Evolutionary conservation across 1,140 invertebrate genomes (phyloP).

Genomic region (Zaprionus vittiger): DNA sequence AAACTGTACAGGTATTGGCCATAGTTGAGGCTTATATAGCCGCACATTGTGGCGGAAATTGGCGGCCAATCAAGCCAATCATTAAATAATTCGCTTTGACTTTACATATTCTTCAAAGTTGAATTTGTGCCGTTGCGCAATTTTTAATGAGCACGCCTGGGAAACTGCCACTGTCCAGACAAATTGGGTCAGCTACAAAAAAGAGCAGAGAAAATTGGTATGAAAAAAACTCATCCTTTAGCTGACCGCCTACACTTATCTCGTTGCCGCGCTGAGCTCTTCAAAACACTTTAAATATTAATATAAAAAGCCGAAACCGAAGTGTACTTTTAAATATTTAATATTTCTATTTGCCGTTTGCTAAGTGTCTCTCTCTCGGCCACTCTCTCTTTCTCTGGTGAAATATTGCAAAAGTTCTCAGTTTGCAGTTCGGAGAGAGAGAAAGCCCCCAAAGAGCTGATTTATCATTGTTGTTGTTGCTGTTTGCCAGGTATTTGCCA

Average conservation of each 20-base stretch:
- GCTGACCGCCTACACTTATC: slow-evolving; percentile 1
- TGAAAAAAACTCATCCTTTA: background rate
- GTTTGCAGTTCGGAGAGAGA: slow-evolving; percentile 33
- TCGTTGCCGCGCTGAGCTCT: background rate
- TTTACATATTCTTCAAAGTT: slow-evolving; percentile 1
- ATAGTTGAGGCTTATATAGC: slow-evolving; percentile 32
- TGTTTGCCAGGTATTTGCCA: slow-evolving; percentile 11
- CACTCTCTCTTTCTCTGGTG: slow-evolving; percentile 11
- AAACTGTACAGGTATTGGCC: background rate
- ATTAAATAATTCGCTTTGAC: slow-evolving; percentile 32
- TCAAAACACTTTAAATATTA: slow-evolving; percentile 45
- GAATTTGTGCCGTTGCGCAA: slow-evolving; percentile 12
- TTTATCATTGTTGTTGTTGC: slow-evolving; percentile 40
- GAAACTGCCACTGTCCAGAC: slow-evolving; percentile 35
- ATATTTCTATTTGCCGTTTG: slow-evolving; percentile 48
- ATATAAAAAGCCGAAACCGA: slow-evolving; percentile 42
- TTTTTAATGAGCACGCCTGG: slow-evolving; percentile 38
- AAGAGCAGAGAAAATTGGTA: background rate
- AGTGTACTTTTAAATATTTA: slow-evolving; percentile 46
- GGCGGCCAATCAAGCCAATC: slow-evolving; percentile 34
- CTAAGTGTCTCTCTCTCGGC: slow-evolving; percentile 17
- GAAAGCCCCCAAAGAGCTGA: slow-evolving; percentile 9
- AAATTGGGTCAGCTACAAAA: background rate
- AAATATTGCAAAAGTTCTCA: slow-evolving; percentile 53
- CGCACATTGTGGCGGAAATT: slow-evolving; percentile 20